Evolutionary conservation across 2,797 vertebrate genomes (phyloP), one percentile per base, ranked within the genome.

Genomic region (Aldrovandia affinis): DNA sequence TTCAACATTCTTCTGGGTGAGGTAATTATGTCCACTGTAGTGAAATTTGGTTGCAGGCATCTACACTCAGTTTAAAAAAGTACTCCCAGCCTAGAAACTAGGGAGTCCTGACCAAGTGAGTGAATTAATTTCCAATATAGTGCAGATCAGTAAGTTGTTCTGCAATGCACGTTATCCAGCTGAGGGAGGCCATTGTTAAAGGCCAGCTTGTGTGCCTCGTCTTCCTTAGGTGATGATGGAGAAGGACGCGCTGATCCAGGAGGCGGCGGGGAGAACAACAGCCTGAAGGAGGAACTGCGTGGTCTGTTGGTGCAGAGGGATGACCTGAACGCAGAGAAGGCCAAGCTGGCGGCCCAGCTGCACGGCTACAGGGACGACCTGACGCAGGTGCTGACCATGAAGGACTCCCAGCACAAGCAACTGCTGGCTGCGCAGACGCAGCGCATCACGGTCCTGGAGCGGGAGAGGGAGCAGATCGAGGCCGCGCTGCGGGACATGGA

Each of bases 391-490:
- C 96, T 99, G 86, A 92, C 96, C 83, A 96, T 98, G 95, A 99
- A 99, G 92, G 98, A 99, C 81, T 96, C 93, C n/a, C 98, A 99
- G 47, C 97, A 98, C 89, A 98, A 97, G 81, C 96, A 97, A 39
- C 95, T 98, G 7, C 95, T 98, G 84, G 93, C 95, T 1, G 91
- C 91, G 7, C 97, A 98, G 86, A 90, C 95, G 33, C 95, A 96
- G 85, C 94, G 86, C 0, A 96, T 97, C 59, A 89, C 93, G 0
- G 87, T 93, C 6, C 92, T 99, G 86, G 96, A 97, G 87, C 94
- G 87, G 73, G 94, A 97, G 68, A 94, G 92, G 9, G 87, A 89
- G 22, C 68, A 92, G 22, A 30, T 96, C 63, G 94, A 96, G 88
- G 88, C 81, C 81, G 93, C 93, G 20, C 83, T 94, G 18, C 92